Evolutionary conservation across 2,888 invertebrate species (phyloP), one percentile per base, ranked within the genome.

Genomic region (Cantharis rustica): DNA sequence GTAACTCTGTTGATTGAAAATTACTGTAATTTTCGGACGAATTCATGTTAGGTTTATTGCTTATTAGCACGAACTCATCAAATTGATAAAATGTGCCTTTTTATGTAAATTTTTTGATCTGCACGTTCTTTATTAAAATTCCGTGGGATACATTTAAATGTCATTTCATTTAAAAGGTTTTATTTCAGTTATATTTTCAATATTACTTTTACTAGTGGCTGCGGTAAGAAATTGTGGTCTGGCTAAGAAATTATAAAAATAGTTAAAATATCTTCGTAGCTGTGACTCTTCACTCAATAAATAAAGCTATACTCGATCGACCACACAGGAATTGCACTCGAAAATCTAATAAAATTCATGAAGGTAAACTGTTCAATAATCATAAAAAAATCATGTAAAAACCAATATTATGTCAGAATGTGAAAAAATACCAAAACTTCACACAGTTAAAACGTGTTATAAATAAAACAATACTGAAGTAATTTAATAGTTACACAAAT

Each of bases 11-110:
- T 77, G 70, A 73, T 74, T 73, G 75, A 73, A 79, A 79, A 79
- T 79, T 77, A 79, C 79, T 69, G 79, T 79, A 77, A 79, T 79
- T 79, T 75, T 61, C 69, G 75, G 73, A 79, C 73, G 77, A 68
- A 73, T 73, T 75, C 75, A 73, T 75, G 69, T 72, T 72, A 72
- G 72, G 77, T 73, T 75, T 75, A 73, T 72, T 78, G 72, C 69
- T 77, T 79, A 76, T 72, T 75, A 75, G 63, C 77, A 77, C 76
- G 79, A 78, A 75, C 72, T 72, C 74, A 72, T 75, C 26, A 72
- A 74, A 47, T 61, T 73, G 71, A 73, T 72, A 73, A 77, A 69
- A 71, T 64, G 71, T 64, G 17, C 26, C 47, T 75, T 71, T 71
- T 69, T 73, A 31, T 69, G 31, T 31, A 31, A 13, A 31, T 69